phyloP scores from a whole-genome alignment of 1,140 invertebrate genomes.

The Cyrtorhinus lividipennis region DNA sequence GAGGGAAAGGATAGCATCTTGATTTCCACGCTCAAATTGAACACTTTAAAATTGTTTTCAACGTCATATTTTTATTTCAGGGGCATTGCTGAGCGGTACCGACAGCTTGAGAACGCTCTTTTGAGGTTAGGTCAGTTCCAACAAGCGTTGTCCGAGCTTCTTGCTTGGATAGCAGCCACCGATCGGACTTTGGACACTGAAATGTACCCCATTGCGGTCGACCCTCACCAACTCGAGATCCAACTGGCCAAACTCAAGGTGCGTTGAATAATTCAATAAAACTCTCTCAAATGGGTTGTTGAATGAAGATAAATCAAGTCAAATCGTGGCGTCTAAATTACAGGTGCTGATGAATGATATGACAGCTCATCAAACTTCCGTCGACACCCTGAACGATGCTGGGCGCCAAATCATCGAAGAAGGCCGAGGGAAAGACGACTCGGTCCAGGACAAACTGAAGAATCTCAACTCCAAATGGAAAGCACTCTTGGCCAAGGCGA shows the following conservation, averaged over 20 bases:
- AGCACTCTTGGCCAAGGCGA: conserved; percentile 70
- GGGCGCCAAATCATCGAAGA: conserved; percentile 79
- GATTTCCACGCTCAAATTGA: no score
- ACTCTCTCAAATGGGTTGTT: no score
- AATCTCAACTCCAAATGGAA: conserved; percentile 81
- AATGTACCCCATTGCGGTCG: conserved; percentile 65
- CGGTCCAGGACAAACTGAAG: conserved; percentile 77
- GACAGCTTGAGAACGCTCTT: conserved; percentile 82
- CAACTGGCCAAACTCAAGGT: conserved; percentile 90
- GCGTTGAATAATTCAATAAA: no score
- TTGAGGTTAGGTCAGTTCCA: conserved; percentile 93
- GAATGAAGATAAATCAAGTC: not conserved
- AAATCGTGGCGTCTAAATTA: no score
- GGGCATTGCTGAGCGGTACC: conserved; percentile 78
- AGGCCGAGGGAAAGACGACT: conserved; percentile 63
- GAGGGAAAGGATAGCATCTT: no score
- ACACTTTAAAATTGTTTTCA: not conserved
- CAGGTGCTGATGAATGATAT: conserved; percentile 89
- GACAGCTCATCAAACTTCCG: conserved; percentile 85
- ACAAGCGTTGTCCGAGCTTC: conserved; percentile 82
- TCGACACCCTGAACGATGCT: conserved; percentile 90
- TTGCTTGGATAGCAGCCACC: conserved; percentile 87
- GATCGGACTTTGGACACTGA: conserved; percentile 67
- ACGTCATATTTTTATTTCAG: not conserved
- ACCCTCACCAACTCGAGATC: conserved; percentile 88